Evolutionary conservation across 2,888 invertebrate species (phyloP).

Genomic region (Drosophila infuscata): DNA sequence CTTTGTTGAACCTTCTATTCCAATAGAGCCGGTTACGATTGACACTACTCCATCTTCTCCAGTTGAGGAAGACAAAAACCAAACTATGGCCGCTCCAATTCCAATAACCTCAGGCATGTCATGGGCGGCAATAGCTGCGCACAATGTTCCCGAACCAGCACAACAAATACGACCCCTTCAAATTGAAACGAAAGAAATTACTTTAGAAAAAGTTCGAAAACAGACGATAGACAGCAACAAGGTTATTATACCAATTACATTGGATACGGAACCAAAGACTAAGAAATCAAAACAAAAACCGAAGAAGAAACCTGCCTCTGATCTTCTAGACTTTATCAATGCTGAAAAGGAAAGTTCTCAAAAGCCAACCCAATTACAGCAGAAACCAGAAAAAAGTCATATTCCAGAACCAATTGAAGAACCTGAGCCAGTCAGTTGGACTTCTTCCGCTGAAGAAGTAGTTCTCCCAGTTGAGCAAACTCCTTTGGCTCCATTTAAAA

Average conservation of each 20-base stretch:
- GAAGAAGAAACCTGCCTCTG: slow-evolving; percentile 53
- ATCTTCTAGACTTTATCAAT: slow-evolving; percentile 61
- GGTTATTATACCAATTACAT: slow-evolving; percentile 50
- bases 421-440: neutral
- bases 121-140: slow-evolving; percentile 80
- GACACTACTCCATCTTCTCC: neutral
- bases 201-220: slow-evolving; percentile 29
- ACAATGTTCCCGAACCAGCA: slow-evolving; percentile 79
- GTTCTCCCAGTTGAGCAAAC: neutral
- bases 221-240: slow-evolving; percentile 33
- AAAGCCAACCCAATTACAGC: slow-evolving; percentile 6
- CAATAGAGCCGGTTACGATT: slow-evolving; percentile 7
- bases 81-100: slow-evolving; percentile 13
- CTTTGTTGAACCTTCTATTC: slow-evolving; percentile 2
- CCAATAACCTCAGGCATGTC: slow-evolving; percentile 67
- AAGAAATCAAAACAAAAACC: slow-evolving; percentile 73
- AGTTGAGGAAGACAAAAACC: neutral
- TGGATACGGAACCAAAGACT: slow-evolving; percentile 63
- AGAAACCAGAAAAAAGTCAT: neutral
- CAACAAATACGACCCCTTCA: slow-evolving; percentile 73
- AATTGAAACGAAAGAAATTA: slow-evolving; percentile 31
- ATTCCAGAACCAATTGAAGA: neutral
- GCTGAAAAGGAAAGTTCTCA: slow-evolving; percentile 53
- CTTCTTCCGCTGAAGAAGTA: neutral
- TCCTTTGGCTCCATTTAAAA: slow-evolving; percentile 34